Base-by-base conservation (phyloP, 2,797 vertebrate genomes). In the Myripristis murdjan region DNA sequence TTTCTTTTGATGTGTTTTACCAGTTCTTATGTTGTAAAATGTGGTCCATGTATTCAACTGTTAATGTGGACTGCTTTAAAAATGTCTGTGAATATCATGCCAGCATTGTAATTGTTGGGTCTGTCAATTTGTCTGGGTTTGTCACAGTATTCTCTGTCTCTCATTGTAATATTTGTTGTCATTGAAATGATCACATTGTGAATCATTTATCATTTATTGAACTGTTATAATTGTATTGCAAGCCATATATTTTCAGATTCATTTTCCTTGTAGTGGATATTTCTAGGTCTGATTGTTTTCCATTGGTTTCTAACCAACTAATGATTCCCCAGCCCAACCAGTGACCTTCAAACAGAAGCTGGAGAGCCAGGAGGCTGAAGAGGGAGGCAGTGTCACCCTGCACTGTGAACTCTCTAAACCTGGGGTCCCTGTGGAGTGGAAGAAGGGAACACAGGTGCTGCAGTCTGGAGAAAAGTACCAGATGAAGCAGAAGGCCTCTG, bases 271-370 rank as follows among this genome's bases (percentile, higher is more conserved):
- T 9, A 20, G 28, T 47, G 44, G 44, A 1, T 18, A 10, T 20
- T 47, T 7, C 18, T 47, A 20, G n/a, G n/a, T n/a, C n/a, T 20
- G n/a, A 18, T 47, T 16, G 18, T 5, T 47, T 5, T n/a, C n/a
- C n/a, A n/a, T n/a, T n/a, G n/a, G n/a, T n/a, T n/a, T n/a, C n/a
- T 83, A 54, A 71, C 77, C 4, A 57, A 70, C 67, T 84, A 31
- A 57, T 90, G 79, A 8, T 86, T 91, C 77, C 82, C 37, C 90
- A 97, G 96, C 92, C 58, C 84, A 95, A 69, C 95, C 95, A n/a
- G 41, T 43, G 41, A 65, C 48, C 39, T 93, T 96, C 84, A 92
- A 46, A 65, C 77, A 90, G 58, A 74, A 66, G 53, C 61, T 90
- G 60, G 53, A 67, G 55, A 79, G 74, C 51, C 73, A 80, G 65